phyloP scores from a whole-genome alignment of 1,140 invertebrate genomes.

The Camponotus vicinus region DNA sequence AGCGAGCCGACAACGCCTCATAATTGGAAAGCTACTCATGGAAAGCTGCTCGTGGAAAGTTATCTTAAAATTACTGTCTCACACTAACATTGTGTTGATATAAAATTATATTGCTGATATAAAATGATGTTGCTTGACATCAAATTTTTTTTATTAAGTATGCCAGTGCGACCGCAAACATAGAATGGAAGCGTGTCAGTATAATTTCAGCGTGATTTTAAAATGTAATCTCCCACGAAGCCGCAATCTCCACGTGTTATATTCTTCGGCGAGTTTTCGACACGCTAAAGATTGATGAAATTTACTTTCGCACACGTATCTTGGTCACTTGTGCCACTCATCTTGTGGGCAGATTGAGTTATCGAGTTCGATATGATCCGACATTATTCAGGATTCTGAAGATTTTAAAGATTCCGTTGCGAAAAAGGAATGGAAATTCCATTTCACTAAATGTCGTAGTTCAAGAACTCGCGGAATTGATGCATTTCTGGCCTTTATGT shows the following conservation, averaged over 20 bases:
- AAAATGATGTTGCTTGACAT: too few relatives aligned
- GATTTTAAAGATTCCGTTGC: constrained; percentile 23
- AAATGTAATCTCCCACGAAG: constrained; percentile 23
- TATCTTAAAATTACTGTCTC: constrained; percentile 15
- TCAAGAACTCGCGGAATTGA: constrained; percentile 21
- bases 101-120: neutral
- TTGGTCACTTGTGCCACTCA: constrained; percentile 1
- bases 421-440: constrained; percentile 59
- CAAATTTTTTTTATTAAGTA: neutral
- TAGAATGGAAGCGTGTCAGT: neutral
- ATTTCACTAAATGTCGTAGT: constrained; percentile 32
- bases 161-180: constrained; percentile 8
- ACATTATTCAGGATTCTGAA: neutral
- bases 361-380: constrained; percentile 10
- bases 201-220: constrained; percentile 39
- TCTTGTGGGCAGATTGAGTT: constrained; percentile 12
- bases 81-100: constrained; percentile 9
- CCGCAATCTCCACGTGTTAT: constrained; percentile 16
- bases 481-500: neutral
- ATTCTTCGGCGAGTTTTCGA: constrained; percentile 32
- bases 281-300: constrained; percentile 27
- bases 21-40: constrained; percentile 55
- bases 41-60: constrained; percentile 40
- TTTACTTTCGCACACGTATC: constrained; percentile 32
- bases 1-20: constrained; percentile 51